Conservation (phyloP, 53 echinoderm and acorn worm species). For the Paracentrotus lividus region DNA sequence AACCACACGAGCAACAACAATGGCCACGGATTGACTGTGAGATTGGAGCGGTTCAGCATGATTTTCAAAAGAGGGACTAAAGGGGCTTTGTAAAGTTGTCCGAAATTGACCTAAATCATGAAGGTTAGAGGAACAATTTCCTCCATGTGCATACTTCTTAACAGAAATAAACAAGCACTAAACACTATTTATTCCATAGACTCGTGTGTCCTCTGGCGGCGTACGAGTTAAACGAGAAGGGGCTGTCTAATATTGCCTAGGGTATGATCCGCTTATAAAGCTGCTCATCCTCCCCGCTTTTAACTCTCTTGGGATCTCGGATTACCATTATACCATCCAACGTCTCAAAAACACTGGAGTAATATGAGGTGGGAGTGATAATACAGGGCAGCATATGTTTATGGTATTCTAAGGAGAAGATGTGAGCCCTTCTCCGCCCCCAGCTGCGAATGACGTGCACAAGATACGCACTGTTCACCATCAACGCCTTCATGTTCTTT, state of each 20-base stretch:
- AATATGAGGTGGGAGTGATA: not conserved
- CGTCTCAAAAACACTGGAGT: not conserved
- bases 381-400: not conserved
- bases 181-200: too few species aligned
- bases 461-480: conserved; percentile 4
- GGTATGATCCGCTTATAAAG: not conserved
- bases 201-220: too few species aligned
- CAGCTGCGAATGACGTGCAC: conserved; percentile 7
- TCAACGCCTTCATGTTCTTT: not conserved
- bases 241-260: not conserved
- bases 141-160: too few species aligned
- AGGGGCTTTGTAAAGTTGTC: too few species aligned
- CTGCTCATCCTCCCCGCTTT: not conserved
- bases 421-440: not conserved
- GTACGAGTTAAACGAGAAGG: not conserved
- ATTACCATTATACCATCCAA: conserved; percentile 16
- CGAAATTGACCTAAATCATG: too few species aligned
- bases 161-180: too few species aligned
- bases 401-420: not conserved
- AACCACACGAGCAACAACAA: too few species aligned
- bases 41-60: too few species aligned
- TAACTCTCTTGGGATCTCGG: conserved; percentile 7
- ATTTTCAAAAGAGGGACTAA: too few species aligned
- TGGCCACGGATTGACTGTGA: too few species aligned
- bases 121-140: too few species aligned